Conservation (phyloP, 2,797 vertebrate species). For the Sebastes minor region DNA sequence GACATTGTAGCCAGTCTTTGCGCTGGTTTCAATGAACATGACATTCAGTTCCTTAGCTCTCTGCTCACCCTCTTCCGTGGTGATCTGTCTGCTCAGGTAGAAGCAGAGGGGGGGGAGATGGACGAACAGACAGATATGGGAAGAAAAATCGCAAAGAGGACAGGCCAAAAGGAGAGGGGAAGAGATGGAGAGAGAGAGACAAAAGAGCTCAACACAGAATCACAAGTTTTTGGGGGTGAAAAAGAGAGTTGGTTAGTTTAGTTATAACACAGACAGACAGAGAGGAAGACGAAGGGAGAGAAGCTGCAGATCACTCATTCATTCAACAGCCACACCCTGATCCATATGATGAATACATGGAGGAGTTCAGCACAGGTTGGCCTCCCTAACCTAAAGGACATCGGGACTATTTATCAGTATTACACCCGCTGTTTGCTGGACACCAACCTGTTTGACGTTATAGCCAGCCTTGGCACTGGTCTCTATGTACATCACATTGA, state of each 20-base stretch:
- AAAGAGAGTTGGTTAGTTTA: slow-evolving; percentile 76
- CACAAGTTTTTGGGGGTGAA: slow-evolving; percentile 45
- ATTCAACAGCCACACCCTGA: slow-evolving; percentile 40
- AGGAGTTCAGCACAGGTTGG: background rate
- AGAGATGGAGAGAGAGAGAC: slow-evolving; percentile 53
- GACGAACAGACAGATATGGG: slow-evolving; percentile 68
- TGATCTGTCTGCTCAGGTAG: slow-evolving; percentile 92
- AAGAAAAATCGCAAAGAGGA: slow-evolving; percentile 63
- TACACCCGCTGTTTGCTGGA: slow-evolving; percentile 49
- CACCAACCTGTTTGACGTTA: slow-evolving; percentile 87
- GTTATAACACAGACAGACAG: slow-evolving; percentile 54
- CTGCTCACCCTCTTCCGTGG: slow-evolving; percentile 95
- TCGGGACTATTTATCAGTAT: slow-evolving; percentile 29
- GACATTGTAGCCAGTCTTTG: slow-evolving; percentile 97
- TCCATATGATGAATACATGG: slow-evolving; percentile 33
- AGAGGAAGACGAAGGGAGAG: slow-evolving; percentile 54
- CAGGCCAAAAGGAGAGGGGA: slow-evolving; percentile 47
- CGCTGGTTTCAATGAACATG: slow-evolving; percentile 98
- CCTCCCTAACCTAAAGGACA: slow-evolving; percentile 32
- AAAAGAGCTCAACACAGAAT: slow-evolving; percentile 65
- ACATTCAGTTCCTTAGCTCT: slow-evolving; percentile 98
- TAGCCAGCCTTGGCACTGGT: slow-evolving; percentile 87
- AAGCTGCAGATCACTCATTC: slow-evolving; percentile 50
- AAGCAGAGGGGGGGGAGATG: slow-evolving; percentile 63
- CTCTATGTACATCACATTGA: slow-evolving; percentile 90